Evolutionary conservation across 2,113 vertebrate species (phyloP).

Genomic region (Lepus timidus): DNA sequence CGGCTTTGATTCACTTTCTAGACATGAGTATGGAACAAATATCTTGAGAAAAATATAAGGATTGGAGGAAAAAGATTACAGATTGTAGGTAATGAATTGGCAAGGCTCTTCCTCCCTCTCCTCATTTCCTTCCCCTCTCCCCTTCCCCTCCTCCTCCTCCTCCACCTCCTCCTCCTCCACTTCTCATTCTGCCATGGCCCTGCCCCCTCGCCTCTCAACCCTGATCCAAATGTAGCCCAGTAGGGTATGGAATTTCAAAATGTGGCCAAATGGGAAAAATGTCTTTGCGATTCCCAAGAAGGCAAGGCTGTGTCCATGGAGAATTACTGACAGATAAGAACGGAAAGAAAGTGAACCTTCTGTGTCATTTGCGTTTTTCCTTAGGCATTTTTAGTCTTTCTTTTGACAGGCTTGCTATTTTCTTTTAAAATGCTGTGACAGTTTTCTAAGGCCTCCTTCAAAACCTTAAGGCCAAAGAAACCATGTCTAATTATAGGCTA

Average conservation of each 20-base stretch:
- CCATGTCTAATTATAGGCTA: not conserved
- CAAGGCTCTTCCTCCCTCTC: not conserved
- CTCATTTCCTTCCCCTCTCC: no score
- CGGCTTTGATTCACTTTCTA: conserved; percentile 18
- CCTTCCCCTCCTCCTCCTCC: no score
- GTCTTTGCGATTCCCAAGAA: not conserved
- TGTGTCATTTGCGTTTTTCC: not conserved
- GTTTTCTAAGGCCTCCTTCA: conserved; percentile 4
- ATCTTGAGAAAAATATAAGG: not conserved
- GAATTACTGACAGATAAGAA: not conserved
- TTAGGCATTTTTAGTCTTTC: conserved; percentile 13
- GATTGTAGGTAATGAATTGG: not conserved
- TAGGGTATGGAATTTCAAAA: not conserved
- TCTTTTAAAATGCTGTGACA: conserved; percentile 20
- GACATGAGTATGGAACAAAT: not conserved
- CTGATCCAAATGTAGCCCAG: not conserved
- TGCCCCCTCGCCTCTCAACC: not conserved
- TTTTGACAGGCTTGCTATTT: not conserved
- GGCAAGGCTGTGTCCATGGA: not conserved
- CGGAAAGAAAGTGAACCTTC: not conserved
- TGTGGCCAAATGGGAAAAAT: not conserved
- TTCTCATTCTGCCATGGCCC: not conserved
- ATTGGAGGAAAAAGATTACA: not conserved
- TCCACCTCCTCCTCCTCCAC: no score
- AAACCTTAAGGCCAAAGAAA: conserved; percentile 22